Evolutionary conservation across 2,797 vertebrate genomes (phyloP).

Genomic region (Scarus forsteni): DNA sequence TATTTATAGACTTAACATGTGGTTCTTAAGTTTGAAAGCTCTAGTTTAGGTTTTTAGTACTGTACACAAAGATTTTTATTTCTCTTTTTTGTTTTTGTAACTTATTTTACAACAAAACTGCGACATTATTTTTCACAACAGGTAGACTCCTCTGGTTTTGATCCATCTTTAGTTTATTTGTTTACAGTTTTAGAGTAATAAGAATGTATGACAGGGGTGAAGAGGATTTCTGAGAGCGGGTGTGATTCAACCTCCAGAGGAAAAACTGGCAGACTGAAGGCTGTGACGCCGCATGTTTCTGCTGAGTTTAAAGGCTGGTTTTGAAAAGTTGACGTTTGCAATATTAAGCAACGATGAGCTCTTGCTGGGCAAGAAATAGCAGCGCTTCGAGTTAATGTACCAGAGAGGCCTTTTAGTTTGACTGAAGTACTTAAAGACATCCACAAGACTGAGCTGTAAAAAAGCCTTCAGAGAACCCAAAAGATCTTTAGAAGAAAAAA

Average conservation of each 20-base stretch:
- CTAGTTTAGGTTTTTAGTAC: constrained; percentile 87
- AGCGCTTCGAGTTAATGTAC: constrained; percentile 36
- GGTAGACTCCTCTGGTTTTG: constrained; percentile 74
- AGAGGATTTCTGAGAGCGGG: constrained; percentile 65
- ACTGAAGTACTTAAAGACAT: constrained; percentile 41
- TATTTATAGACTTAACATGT: constrained; percentile 96
- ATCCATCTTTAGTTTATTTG: constrained; percentile 81
- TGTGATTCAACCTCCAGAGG: constrained; percentile 54
- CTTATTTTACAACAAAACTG: constrained; percentile 92
- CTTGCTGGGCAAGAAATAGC: constrained; percentile 78
- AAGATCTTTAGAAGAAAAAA: not conserved
- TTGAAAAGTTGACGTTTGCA: constrained; percentile 84
- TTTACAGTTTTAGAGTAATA: constrained; percentile 75
- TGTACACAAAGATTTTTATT: constrained; percentile 88
- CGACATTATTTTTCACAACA: constrained; percentile 75
- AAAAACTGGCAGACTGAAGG: constrained; percentile 20
- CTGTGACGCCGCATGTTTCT: constrained; percentile 44
- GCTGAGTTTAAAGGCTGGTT: constrained; percentile 67
- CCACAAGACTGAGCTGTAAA: constrained; percentile 39
- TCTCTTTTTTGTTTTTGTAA: constrained; percentile 88
- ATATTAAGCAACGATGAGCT: constrained; percentile 82
- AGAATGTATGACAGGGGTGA: constrained; percentile 84
- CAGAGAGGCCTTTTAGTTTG: constrained; percentile 55
- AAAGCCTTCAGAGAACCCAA: constrained; percentile 49
- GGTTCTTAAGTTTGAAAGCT: constrained; percentile 85